These are phyloP conservation scores for Macrophya alboannulata DNA, from an alignment of 2,888 invertebrate genomes.

Conservation along the genomic window DNA sequence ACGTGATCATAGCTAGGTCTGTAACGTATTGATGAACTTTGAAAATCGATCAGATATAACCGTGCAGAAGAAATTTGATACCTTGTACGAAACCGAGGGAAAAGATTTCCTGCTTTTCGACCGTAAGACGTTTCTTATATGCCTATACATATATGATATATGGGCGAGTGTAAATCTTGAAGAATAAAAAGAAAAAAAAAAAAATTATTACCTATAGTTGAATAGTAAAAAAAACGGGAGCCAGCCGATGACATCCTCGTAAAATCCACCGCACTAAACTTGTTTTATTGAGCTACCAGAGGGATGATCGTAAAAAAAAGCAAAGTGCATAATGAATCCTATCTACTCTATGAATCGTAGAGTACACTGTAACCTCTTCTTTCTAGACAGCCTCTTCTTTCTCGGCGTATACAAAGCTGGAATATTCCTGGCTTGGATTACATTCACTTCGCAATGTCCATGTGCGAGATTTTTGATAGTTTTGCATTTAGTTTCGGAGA, in stretches of 20 bases:
- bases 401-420: not conserved
- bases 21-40: not conserved
- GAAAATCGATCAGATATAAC: not conserved
- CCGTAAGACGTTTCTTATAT: not conserved
- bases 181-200: constrained; percentile 1
- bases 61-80: not conserved
- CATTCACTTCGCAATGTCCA: too few species aligned
- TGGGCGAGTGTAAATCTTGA: not conserved
- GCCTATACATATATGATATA: not conserved
- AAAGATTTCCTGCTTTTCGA: not conserved
- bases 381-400: not conserved
- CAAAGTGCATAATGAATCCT: constrained; percentile 68
- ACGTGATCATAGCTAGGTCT: not conserved
- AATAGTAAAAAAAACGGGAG: constrained; percentile 25
- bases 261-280: constrained; percentile 65
- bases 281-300: constrained; percentile 75
- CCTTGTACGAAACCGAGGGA: not conserved
- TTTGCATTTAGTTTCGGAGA: too few species aligned
- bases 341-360: constrained; percentile 18
- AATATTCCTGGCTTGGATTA: not conserved
- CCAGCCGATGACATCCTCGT: constrained; percentile 26
- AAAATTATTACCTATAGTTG: constrained; percentile 13
- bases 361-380: not conserved
- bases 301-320: constrained; percentile 65
- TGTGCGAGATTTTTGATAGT: too few species aligned